These are phyloP conservation scores for Eospalax fontanierii DNA, from an alignment of 2,797 vertebrate species.

Conservation along the genomic window DNA sequence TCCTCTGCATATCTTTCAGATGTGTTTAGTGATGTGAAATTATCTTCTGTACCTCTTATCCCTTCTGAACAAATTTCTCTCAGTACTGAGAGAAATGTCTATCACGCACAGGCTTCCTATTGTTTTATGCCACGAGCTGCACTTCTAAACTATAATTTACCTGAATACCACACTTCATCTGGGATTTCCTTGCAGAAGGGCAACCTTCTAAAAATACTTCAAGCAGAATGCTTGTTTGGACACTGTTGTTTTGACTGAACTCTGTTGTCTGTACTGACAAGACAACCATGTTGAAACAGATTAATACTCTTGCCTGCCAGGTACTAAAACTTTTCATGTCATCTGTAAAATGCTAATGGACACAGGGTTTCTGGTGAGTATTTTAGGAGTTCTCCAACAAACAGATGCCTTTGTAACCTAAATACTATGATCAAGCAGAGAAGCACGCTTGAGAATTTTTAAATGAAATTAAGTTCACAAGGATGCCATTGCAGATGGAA, in stretches of 20 bases:
- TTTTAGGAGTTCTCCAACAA: conserved; percentile 62
- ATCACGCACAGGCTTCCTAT: background rate
- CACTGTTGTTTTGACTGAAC: conserved; percentile 68
- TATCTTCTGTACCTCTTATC: background rate
- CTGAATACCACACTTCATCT: background rate
- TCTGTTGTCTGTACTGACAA: conserved; percentile 58
- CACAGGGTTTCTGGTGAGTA: background rate
- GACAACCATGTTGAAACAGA: conserved; percentile 58
- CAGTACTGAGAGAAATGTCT: background rate
- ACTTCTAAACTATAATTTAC: background rate
- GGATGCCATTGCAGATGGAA: conserved; percentile 68
- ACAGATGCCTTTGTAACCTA: background rate
- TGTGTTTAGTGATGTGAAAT: background rate
- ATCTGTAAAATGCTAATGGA: conserved; percentile 78
- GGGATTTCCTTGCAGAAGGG: background rate
- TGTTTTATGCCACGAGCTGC: no score
- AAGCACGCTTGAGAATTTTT: conserved; percentile 31
- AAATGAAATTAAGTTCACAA: conserved; percentile 79
- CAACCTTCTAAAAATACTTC: conserved; percentile 56
- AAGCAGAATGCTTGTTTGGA: conserved; percentile 68
- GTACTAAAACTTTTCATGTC: conserved; percentile 45
- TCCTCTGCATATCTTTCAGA: background rate
- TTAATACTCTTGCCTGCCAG: conserved; percentile 69
- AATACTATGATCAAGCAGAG: conserved; percentile 74
- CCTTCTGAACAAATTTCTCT: background rate